phyloP scores from a whole-genome alignment of 2,797 vertebrate genomes.

The Gymnocypris eckloni region DNA sequence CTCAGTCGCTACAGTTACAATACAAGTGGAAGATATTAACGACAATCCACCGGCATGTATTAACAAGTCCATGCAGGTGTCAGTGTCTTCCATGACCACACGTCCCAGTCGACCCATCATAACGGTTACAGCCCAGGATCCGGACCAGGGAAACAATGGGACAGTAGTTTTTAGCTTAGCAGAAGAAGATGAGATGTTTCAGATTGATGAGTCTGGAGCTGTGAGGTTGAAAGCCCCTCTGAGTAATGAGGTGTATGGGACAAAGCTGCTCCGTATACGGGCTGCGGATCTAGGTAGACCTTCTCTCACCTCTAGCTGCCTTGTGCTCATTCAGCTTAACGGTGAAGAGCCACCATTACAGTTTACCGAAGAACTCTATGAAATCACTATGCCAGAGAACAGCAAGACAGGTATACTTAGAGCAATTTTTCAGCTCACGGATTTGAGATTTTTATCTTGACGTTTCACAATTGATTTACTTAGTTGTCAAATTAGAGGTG shows the following conservation, averaged over 20 bases:
- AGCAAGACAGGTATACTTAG: constrained; percentile 80
- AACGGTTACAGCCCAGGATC: constrained; percentile 79
- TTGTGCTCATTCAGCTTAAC: constrained; percentile 83
- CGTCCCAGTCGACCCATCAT: constrained; percentile 75
- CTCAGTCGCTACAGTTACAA: constrained; percentile 75
- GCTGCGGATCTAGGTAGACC: constrained; percentile 83
- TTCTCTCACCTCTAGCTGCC: constrained; percentile 78
- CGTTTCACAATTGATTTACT: constrained; percentile 10
- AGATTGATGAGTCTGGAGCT: constrained; percentile 80
- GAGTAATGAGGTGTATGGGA: constrained; percentile 73
- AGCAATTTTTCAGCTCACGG: not conserved
- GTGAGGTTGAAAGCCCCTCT: constrained; percentile 78
- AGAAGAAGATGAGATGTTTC: constrained; percentile 77
- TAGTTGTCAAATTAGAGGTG: not conserved
- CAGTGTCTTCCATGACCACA: constrained; percentile 72
- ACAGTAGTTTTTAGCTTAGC: constrained; percentile 77
- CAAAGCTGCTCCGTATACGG: constrained; percentile 75
- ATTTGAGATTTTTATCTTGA: not conserved
- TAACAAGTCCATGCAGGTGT: constrained; percentile 78
- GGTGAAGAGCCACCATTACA: constrained; percentile 77
- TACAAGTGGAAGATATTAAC: constrained; percentile 87
- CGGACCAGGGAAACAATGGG: constrained; percentile 85
- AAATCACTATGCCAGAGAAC: constrained; percentile 83
- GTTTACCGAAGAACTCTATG: constrained; percentile 82
- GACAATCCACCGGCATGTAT: constrained; percentile 86